Evolutionary conservation across 1,140 invertebrate species (phyloP), one percentile per base, ranked within the genome.

Genomic region (Leguminivora glycinivorella): DNA sequence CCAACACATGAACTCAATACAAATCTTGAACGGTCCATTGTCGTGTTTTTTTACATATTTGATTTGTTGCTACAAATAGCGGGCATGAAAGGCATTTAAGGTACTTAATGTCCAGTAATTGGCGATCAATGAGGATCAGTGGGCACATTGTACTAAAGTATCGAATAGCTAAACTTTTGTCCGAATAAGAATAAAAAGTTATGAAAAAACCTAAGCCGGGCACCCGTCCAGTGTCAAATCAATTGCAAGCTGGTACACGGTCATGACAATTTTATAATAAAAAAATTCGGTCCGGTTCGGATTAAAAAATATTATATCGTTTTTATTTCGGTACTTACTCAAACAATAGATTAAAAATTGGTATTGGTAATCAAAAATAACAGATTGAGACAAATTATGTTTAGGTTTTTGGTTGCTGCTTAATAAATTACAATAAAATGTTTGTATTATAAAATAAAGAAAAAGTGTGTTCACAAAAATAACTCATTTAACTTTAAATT

Each of bases 81-180:
- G 80, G 82, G 83, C 82, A 83, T 88, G 83, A 88, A 90, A 88
- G 83, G 89, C 87, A 81, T 87, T 89, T 84, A 79, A 91, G 86
- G 89, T 90, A 91, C 89, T 91, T 91, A 89, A 91, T 90, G 89
- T 91, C 88, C 89, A 84, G 89, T 91, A 91, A 91, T 91, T 90
- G 89, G 87, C 88, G 89, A 91, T 91, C 88, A 91, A 90, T 91
- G 86, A 88, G 88, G 88, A 90, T 91, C 89, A 90, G 89, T 91
- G 89, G 89, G 89, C 78, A 89, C 88, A 91, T 91, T 91, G 88
- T 91, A 81, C 77, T 84, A 83, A 83, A 85, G 74, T 82, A 89
- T 84, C 83, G 83, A 84, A 83, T 87, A 70, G 78, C 79, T 76
- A 72, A 75, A 72, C 72, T 63, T 81, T 89, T 90, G 89, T 88